Evolutionary conservation across 2,113 vertebrate genomes (phyloP).

Genomic region (Acrocephalus kingi): DNA sequence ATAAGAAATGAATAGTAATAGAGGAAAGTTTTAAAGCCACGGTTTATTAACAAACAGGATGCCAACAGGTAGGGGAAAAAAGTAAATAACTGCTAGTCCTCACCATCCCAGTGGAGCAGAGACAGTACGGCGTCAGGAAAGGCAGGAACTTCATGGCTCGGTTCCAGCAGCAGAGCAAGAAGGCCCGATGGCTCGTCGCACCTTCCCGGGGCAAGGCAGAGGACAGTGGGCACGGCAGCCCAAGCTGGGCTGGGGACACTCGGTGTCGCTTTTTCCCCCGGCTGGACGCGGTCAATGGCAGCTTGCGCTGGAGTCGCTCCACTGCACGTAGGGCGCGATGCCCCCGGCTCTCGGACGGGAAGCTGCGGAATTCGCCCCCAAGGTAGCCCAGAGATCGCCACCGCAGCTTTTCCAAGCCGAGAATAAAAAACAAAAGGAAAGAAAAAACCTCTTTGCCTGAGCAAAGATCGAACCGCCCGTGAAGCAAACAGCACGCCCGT

Average conservation of each 20-base stretch:
- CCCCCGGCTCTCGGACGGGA: neutral
- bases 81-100: neutral
- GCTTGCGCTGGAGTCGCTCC: too few species aligned
- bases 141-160: neutral
- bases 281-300: neutral
- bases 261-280: neutral
- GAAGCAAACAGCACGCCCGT: neutral
- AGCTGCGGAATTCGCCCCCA: neutral
- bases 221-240: neutral
- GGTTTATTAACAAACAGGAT: neutral
- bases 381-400: neutral
- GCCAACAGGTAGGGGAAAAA: neutral
- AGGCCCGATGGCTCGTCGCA: too few species aligned
- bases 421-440: neutral
- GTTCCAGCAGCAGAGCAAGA: too few species aligned
- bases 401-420: neutral
- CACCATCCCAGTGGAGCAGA: neutral
- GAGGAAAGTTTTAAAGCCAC: neutral
- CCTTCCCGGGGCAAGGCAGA: neutral
- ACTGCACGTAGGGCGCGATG: neutral
- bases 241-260: neutral
- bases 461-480: neutral
- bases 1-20: neutral
- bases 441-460: neutral
- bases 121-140: neutral